Conservation (phyloP, 2,113 vertebrate species). For the Corvus hawaiiensis region DNA sequence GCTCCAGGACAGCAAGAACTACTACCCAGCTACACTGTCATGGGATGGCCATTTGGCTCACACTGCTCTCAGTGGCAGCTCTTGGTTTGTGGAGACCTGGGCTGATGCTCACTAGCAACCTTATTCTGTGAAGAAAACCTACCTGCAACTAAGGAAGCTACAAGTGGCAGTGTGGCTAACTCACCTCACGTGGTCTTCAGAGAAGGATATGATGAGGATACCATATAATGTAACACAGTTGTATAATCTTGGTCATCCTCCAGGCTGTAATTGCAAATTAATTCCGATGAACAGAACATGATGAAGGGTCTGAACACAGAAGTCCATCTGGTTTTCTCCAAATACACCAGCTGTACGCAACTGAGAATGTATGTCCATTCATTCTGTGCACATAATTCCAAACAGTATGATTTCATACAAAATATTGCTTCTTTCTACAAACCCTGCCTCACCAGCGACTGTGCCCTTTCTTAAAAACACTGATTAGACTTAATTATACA, state of each 20-base stretch:
- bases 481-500: background rate
- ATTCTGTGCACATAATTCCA: background rate
- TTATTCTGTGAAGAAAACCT: background rate
- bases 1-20: background rate
- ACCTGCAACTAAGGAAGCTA: background rate
- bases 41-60: background rate
- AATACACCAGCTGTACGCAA: constrained; percentile 6
- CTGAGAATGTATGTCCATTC: background rate
- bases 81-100: background rate
- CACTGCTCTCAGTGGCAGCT: background rate
- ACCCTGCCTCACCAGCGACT: background rate
- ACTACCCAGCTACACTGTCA: background rate
- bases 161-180: background rate
- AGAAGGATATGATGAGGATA: background rate
- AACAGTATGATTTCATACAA: background rate
- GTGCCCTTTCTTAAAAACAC: background rate
- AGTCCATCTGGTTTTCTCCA: constrained; percentile 28
- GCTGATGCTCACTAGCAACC: background rate
- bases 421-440: background rate
- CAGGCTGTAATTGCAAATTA: constrained; percentile 9
- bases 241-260: background rate
- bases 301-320: background rate
- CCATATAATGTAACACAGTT: background rate
- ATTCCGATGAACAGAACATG: background rate
- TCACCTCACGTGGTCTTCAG: background rate